Evolutionary conservation across 2,113 vertebrate genomes (phyloP), one percentile per base, ranked within the genome.

Genomic region (Urocynchramus pylzowi): DNA sequence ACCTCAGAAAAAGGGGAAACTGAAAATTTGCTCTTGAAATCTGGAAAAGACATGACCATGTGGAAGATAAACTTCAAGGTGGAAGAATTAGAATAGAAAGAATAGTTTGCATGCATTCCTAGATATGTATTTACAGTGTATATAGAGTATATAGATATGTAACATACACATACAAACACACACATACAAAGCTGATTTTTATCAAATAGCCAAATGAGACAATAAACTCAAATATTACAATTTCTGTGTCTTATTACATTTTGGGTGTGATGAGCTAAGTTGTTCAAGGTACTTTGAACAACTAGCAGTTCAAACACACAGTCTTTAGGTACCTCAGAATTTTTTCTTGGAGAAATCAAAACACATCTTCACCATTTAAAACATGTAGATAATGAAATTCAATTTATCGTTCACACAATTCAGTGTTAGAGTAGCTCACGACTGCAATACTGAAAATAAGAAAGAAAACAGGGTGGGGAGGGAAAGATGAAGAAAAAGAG

Each of bases 401-500:
- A 85, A 73, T 50, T 87, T 90, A 93, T 4, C 80, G 70, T 60
- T 91, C 91, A 94, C n/a, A 83, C 39, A 89, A 37, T 56, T 76
- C 93, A 93, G 49, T 82, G 81, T 91, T 89, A 82, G 14, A 91
- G 65, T 61, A 94, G 87, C 49, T 31, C 35, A 13, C 22, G 39
- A 89, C 30, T 59, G 79, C 84, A 95, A 77, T 65, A 91, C 68
- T 91, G 84, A 76, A 93, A 95, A 84, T 53, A 79, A 92, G 52
- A 92, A 78, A 42, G 73, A 80, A 60, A 89, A 75, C 0, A 0
- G 12, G 5, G 5, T 18, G 21, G 8, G 3, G 3, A 4, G 4
- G 3, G 7, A 57, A 47, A 85, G 56, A 90, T 8, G 22, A 74
- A 79, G n/a, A 52, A 67, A 64, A 87, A 33, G 16, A 81, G 1